Percentiles rank a stretch among this genome's conserved stretches.
Evolutionary conservation across 2,797 vertebrate genomes (phyloP).

Genomic region (Nyctibius grandis): DNA sequence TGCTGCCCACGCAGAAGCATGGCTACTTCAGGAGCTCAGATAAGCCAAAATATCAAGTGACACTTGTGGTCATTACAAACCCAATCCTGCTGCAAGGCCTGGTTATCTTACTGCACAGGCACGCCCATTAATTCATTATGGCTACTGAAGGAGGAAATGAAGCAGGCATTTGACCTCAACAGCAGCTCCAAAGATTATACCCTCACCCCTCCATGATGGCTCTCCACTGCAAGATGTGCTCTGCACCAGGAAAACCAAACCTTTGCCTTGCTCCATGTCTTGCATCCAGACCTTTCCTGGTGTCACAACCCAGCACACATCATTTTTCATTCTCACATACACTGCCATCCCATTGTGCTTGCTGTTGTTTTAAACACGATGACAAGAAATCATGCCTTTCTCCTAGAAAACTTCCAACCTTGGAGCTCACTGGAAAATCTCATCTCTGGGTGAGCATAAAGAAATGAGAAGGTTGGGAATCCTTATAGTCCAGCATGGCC

Average conservation of each 20-base stretch:
- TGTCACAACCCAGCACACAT: accelerated
- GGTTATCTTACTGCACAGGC: background rate
- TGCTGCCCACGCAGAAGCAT: background rate
- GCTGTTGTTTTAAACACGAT: background rate
- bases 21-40: background rate
- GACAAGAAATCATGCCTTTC: background rate
- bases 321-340: background rate
- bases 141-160: background rate
- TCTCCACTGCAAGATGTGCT: accelerated
- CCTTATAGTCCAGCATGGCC: background rate
- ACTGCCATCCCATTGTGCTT: background rate
- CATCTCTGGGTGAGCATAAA: background rate
- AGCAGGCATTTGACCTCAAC: background rate
- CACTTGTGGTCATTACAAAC: background rate
- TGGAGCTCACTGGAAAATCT: background rate
- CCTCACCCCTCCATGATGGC: background rate
- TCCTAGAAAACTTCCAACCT: background rate
- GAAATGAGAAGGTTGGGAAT: background rate
- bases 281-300: background rate
- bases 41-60: background rate
- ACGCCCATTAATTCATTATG: background rate
- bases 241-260: background rate
- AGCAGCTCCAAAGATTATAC: background rate
- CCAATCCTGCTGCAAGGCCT: background rate
- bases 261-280: background rate